These are phyloP conservation scores for Empidonax alnorum DNA, from an alignment of 2,113 vertebrate genomes.

Conservation along the genomic window DNA sequence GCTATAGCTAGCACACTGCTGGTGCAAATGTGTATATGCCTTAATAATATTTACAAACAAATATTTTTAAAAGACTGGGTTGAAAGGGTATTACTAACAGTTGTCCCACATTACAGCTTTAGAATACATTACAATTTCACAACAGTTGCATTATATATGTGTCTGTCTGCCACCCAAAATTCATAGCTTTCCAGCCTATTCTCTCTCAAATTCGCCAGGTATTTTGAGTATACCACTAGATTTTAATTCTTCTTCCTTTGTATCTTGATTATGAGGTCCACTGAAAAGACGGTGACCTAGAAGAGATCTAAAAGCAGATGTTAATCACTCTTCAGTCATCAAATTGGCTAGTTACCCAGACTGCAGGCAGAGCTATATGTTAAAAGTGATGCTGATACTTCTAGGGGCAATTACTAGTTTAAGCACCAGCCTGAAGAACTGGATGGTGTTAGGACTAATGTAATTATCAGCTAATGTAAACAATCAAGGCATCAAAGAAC, in stretches of 20 bases:
- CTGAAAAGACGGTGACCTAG: neutral
- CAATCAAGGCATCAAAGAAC: neutral
- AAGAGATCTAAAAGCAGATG: neutral
- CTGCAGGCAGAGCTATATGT: neutral
- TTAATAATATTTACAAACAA: neutral
- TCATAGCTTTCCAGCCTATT: neutral
- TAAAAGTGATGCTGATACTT: neutral
- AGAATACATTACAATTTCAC: neutral
- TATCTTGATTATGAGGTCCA: neutral
- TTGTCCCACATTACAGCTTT: neutral
- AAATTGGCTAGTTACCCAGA: neutral
- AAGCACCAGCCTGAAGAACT: neutral
- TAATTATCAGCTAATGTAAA: neutral
- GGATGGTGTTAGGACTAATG: neutral
- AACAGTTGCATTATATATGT: neutral
- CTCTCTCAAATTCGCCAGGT: neutral
- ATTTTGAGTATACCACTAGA: neutral
- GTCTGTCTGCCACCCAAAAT: neutral
- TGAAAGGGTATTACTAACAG: neutral
- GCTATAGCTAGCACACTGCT: neutral
- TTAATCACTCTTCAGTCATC: neutral
- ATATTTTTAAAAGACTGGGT: neutral
- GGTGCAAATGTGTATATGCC: neutral
- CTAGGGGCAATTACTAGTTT: neutral
- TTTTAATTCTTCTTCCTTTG: neutral